A percentile compares a stretch with the other conserved stretches of the same genome.
Evolutionary conservation across 2,797 vertebrate genomes (phyloP).

Genomic region (Numenius phaeopus): DNA sequence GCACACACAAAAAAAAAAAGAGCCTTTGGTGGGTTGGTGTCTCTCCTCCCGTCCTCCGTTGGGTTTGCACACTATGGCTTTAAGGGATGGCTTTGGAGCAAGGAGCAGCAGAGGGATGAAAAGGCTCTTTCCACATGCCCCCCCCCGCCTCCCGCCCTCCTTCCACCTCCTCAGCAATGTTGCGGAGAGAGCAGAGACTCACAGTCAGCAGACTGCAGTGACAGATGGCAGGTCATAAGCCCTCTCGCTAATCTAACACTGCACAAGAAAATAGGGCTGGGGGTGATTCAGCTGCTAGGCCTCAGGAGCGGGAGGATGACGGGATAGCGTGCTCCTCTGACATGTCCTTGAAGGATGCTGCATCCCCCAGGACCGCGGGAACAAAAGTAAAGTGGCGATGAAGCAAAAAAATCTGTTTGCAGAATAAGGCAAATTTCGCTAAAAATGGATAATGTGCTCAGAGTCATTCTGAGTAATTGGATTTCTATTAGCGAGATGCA

Average conservation of each 20-base stretch:
- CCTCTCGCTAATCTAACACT: constrained; percentile 73
- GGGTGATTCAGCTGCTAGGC: constrained; percentile 67
- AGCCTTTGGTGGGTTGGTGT: not conserved
- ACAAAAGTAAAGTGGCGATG: constrained; percentile 48
- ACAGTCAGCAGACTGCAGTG: constrained; percentile 69
- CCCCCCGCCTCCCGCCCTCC: not conserved
- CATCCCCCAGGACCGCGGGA: constrained; percentile 25
- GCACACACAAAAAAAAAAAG: too few species aligned
- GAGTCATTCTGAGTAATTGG: constrained; percentile 29
- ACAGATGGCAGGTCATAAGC: constrained; percentile 78
- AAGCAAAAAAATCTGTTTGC: constrained; percentile 38
- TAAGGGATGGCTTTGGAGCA: not conserved
- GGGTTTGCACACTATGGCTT: rapidly evolving
- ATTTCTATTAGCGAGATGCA: constrained; percentile 53
- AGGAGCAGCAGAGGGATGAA: constrained; percentile 36
- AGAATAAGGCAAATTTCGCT: constrained; percentile 32
- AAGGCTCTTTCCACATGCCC: not conserved
- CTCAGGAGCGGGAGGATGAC: constrained; percentile 45
- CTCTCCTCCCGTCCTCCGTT: not conserved
- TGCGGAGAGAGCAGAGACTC: constrained; percentile 51
- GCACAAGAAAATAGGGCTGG: constrained; percentile 74
- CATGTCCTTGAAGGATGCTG: constrained; percentile 68
- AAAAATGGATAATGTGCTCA: constrained; percentile 47
- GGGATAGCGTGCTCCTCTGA: constrained; percentile 61
- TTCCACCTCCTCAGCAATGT: constrained; percentile 72